These are phyloP conservation scores for Tauraco hartlaubi DNA, from an alignment of 2,797 vertebrate species.

Conservation along the genomic window DNA sequence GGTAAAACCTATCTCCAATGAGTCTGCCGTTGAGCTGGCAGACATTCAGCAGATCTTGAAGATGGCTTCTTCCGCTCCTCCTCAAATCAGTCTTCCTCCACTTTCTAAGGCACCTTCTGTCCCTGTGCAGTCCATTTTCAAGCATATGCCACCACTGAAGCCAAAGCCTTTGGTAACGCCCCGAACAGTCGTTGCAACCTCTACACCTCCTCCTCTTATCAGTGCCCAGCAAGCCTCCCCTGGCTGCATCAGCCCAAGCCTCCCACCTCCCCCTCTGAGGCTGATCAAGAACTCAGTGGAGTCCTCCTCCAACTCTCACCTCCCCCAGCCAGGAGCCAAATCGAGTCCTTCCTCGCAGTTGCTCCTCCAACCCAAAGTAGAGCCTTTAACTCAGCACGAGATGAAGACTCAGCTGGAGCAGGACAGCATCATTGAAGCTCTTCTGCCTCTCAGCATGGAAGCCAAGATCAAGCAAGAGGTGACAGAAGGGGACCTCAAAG, in stretches of 20 bases:
- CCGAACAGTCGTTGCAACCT: slow-evolving; percentile 88
- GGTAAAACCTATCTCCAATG: slow-evolving; percentile 87
- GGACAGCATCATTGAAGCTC: slow-evolving; percentile 88
- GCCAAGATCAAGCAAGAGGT: slow-evolving; percentile 90
- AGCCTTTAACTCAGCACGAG: slow-evolving; percentile 78
- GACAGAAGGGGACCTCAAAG: slow-evolving; percentile 87
- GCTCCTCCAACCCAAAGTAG: slow-evolving; percentile 72
- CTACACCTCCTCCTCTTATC: slow-evolving; percentile 91
- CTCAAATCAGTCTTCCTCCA: slow-evolving; percentile 89
- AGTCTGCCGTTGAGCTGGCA: slow-evolving; percentile 88
- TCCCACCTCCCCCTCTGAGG: slow-evolving; percentile 86
- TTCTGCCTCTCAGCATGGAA: slow-evolving; percentile 85
- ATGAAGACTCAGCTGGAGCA: slow-evolving; percentile 87
- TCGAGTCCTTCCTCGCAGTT: slow-evolving; percentile 57
- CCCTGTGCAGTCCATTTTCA: slow-evolving; percentile 84
- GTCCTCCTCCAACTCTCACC: slow-evolving; percentile 71
- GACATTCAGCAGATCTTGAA: slow-evolving; percentile 98
- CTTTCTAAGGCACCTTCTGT: slow-evolving; percentile 83
- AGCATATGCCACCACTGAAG: slow-evolving; percentile 92
- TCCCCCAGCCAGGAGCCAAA: slow-evolving; percentile 74
- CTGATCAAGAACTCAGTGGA: slow-evolving; percentile 84
- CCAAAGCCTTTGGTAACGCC: slow-evolving; percentile 93
- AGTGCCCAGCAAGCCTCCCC: slow-evolving; percentile 93
- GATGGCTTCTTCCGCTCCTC: slow-evolving; percentile 89
- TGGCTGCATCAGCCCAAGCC: slow-evolving; percentile 92